These are phyloP conservation scores for Drosophila subobscura DNA, from an alignment of 1,140 invertebrate species.

Conservation along the genomic window DNA sequence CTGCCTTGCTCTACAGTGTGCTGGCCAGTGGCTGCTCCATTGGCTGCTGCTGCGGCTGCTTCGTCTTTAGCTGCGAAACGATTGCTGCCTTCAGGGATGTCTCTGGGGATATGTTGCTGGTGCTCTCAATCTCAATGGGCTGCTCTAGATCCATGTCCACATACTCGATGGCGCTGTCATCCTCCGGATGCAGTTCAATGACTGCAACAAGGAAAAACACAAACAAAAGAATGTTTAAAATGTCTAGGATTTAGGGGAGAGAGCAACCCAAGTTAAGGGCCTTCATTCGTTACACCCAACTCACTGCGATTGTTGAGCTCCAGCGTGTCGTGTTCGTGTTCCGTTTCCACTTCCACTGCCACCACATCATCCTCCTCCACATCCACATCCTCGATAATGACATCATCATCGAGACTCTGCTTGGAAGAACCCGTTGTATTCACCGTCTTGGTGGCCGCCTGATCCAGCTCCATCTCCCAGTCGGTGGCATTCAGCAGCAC, in stretches of 20 bases:
- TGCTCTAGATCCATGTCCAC: constrained; percentile 78
- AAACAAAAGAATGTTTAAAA: not conserved
- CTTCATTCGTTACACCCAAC: not conserved
- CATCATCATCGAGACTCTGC: constrained; percentile 65
- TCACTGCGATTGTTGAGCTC: constrained; percentile 67
- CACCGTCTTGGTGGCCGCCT: constrained; percentile 84
- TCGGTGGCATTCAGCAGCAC: constrained; percentile 84
- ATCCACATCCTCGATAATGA: constrained; percentile 61
- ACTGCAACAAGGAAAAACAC: constrained; percentile 37
- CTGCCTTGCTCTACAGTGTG: not conserved
- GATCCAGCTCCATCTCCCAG: constrained; percentile 86
- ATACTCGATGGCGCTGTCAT: constrained; percentile 77
- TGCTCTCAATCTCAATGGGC: constrained; percentile 72
- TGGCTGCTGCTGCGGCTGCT: constrained; percentile 21
- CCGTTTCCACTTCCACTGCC: constrained; percentile 8
- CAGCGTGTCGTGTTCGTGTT: constrained; percentile 13
- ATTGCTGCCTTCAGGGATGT: constrained; percentile 51
- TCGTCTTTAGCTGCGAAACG: constrained; percentile 16
- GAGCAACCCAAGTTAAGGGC: too few species aligned
- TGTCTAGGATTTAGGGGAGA: too few species aligned
- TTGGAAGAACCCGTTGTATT: constrained; percentile 43
- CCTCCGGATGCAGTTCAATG: constrained; percentile 71
- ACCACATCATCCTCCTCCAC: constrained; percentile 27
- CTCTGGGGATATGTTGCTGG: constrained; percentile 61
- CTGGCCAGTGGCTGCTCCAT: constrained; percentile 27